Base-by-base conservation (phyloP, 2,888 invertebrate species). In the Pterostichus niger region DNA sequence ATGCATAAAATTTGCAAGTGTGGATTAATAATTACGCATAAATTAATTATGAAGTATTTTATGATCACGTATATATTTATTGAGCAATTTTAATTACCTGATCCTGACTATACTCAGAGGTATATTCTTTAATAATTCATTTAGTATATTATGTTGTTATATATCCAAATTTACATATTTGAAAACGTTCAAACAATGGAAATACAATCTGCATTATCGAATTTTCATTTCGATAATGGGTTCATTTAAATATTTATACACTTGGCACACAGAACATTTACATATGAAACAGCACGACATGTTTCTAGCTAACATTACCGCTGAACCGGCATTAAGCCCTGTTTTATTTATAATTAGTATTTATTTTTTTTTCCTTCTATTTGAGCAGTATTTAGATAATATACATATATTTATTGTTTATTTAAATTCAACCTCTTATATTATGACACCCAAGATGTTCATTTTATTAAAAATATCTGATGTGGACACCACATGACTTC, bases 1-100 rank as follows among this genome's bases (percentile, higher is more conserved):
- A 71, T 71, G 68, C 68, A 71, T 71, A 71, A 71, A 71, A 44
- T 71, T 24, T 71, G 17, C 68, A 40, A 64, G 64, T 64, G 68
- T 44, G 10, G 17, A 40, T 13, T 71, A 71, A 71, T 71, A 71
- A 71, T 44, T 71, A 44, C 44, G 44, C 68, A 71, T 71, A 44
- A 44, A 71, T 71, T 71, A 44, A 71, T 71, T 71, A 71, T 10
- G 15, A 17, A 46, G 44, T 44, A 71, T 64, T 64, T 64, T 64
- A 64, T 64, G 31, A 35, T 64, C 35, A 64, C 24, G 40, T 59
- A 59, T 7, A 35, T 64, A 64, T 64, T 64, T 71, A 71, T 40
- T 71, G 68, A 71, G 17, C 68, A 71, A 44, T 71, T 40, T 71
- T 71, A 40, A 71, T 44, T 46, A 71, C 33, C 64, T 64, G n/a